Evolutionary conservation across 2,797 vertebrate species (phyloP), one percentile per base, ranked within the genome.

Genomic region (Epinephelus coioides): DNA sequence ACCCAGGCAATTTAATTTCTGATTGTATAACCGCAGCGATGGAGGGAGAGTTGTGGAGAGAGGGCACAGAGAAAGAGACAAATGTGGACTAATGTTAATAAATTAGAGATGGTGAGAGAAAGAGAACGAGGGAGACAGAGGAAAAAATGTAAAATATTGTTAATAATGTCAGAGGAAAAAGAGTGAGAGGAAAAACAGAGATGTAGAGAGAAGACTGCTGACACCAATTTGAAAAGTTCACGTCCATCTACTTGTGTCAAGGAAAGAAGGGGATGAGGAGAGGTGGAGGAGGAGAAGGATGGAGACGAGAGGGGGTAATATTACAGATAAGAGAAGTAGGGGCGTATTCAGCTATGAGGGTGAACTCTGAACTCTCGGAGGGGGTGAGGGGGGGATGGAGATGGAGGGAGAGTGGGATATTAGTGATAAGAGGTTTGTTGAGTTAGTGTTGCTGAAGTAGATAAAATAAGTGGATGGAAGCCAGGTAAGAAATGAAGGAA

Each of bases 171-270:
- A 84, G 90, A 84, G 81, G 82, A 63, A 90, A 81, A 81, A 77
- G 81, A 87, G 78, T 69, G 77, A 83, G 68, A 74, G 79, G 34
- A 88, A 88, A 88, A 91, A 85, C 82, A 86, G 57, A 87, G 87
- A 90, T 86, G 80, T 88, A 86, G 86, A 85, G 81, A 83, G 89
- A 78, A 76, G 89, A 91, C 90, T 88, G 94, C 93, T 95, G 95
- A 96, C 95, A 96, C 94, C 95, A 95, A 96, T 96, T 96, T 96
- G 91, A 93, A 94, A 93, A 95, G 95, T 95, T 96, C 95, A 95
- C 87, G 88, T 94, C 91, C 93, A 83, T 94, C 91, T 88, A 88
- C 90, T 91, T 72, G 82, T 89, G 90, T 88, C 84, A 84, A 82
- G 86, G 81, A 86, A 89, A 77, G 79, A 81, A 51, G 88, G 69